These are phyloP conservation scores for Moxostoma hubbsi DNA, from an alignment of 2,797 vertebrate species.

Conservation along the genomic window DNA sequence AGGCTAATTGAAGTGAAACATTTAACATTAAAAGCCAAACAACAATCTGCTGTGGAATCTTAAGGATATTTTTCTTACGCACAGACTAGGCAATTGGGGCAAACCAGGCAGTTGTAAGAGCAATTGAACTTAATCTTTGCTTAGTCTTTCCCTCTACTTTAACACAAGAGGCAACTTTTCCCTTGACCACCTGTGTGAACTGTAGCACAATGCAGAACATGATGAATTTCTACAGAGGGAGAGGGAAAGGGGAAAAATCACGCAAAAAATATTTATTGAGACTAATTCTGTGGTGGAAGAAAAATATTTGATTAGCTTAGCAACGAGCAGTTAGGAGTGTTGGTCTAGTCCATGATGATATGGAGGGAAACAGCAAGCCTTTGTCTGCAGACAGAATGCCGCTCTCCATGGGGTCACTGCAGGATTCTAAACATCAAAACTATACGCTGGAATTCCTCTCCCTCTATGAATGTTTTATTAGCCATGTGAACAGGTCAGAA, in stretches of 20 bases:
- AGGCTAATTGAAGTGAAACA: conserved; percentile 73
- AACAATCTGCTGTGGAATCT: conserved; percentile 61
- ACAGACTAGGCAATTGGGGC: conserved; percentile 64
- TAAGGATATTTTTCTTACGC: conserved; percentile 64
- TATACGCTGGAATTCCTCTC: conserved; percentile 82
- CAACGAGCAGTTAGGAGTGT: conserved; percentile 72
- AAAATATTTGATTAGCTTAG: conserved; percentile 88
- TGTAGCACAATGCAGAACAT: conserved; percentile 51
- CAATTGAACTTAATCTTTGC: conserved; percentile 61
- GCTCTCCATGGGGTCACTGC: conserved; percentile 85
- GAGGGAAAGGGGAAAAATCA: conserved; percentile 53
- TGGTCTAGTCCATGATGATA: conserved; percentile 79
- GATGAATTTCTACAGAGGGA: conserved; percentile 40
- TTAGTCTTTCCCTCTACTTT: conserved; percentile 52
- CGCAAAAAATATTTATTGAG: conserved; percentile 81
- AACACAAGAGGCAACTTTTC: conserved; percentile 51
- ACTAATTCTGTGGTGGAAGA: conserved; percentile 82
- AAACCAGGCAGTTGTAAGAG: conserved; percentile 52
- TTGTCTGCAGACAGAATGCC: conserved; percentile 87
- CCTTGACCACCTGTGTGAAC: conserved; percentile 50
- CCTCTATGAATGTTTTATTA: conserved; percentile 85
- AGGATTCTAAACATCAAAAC: conserved; percentile 82
- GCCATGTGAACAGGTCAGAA: conserved; percentile 82
- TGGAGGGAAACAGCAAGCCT: conserved; percentile 82
- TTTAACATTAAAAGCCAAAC: conserved; percentile 74